Evolutionary conservation across 1,140 invertebrate species (phyloP).

Genomic region (Trachymyrmex cornetzi): DNA sequence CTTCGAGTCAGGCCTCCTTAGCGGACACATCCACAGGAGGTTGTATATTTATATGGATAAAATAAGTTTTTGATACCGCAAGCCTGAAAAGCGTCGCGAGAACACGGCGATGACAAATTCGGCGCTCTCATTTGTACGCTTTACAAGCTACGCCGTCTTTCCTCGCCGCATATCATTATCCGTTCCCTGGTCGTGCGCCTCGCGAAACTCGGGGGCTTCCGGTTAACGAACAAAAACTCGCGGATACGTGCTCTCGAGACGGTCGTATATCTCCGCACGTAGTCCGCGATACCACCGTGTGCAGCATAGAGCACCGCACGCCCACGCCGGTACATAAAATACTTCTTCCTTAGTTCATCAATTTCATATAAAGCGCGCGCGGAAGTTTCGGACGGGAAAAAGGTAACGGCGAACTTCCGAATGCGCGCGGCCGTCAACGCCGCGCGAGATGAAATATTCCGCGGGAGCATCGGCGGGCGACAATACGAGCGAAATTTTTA

Average conservation of each 20-base stretch:
- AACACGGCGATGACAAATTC: neutral
- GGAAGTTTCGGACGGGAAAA: constrained; percentile 7
- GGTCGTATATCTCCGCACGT: constrained; percentile 19
- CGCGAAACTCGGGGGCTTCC: constrained; percentile 24
- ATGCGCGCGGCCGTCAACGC: constrained; percentile 24
- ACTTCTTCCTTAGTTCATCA: constrained; percentile 56
- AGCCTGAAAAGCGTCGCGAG: neutral
- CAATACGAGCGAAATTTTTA: constrained; percentile 47
- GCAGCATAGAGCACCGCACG: constrained; percentile 2
- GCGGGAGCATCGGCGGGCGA: constrained; percentile 1
- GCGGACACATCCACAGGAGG: no score
- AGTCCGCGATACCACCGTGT: constrained; percentile 11
- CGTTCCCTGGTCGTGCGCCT: neutral
- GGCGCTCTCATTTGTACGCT: constrained; percentile 11
- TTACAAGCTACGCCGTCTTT: neutral
- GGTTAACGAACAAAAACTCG: constrained; percentile 57
- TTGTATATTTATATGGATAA: neutral
- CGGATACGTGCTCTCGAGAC: constrained; percentile 36
- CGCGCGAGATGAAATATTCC: constrained; percentile 47
- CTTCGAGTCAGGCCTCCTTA: no score
- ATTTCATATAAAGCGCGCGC: constrained; percentile 45
- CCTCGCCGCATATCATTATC: constrained; percentile 24
- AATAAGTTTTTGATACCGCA: constrained; percentile 26
- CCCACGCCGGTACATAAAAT: constrained; percentile 25
- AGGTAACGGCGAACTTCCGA: constrained; percentile 33